A percentile compares a stretch with the other conserved stretches of the same genome.
These are phyloP conservation scores for Illadopsis cleaveri DNA, from an alignment of 2,113 vertebrate genomes.

Conservation along the genomic window DNA sequence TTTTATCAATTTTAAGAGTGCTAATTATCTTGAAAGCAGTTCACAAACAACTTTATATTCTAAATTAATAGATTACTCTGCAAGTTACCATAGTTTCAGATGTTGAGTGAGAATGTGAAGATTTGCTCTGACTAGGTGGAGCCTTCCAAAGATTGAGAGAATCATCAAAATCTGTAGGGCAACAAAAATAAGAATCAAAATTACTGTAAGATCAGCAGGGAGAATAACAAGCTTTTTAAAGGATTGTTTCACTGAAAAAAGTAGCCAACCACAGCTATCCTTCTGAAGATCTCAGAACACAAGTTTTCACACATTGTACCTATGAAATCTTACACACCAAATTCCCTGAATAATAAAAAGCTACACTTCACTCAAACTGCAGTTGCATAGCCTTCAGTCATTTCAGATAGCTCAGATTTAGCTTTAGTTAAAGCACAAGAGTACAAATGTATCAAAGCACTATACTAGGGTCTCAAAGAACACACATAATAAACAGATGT, in stretches of 20 bases:
- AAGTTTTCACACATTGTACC: neutral
- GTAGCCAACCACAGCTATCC: neutral
- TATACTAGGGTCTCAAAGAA: neutral
- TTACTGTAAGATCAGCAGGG: neutral
- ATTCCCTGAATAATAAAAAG: neutral
- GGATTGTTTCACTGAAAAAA: neutral
- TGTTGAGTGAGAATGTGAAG: conserved; percentile 87
- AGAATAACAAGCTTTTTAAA: neutral
- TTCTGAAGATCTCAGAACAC: neutral
- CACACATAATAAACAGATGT: neutral
- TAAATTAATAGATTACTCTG: neutral
- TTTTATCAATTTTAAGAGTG: neutral
- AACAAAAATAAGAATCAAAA: neutral
- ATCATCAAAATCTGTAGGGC: conserved; percentile 80
- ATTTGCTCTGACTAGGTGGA: conserved; percentile 67
- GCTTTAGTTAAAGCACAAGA: neutral
- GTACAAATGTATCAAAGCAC: neutral
- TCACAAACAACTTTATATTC: neutral
- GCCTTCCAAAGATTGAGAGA: conserved; percentile 83
- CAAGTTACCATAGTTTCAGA: conserved; percentile 87
- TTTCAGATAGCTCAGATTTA: neutral
- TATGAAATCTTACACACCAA: neutral
- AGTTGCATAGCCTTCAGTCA: neutral
- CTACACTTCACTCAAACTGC: neutral
- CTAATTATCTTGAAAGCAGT: neutral